Evolutionary conservation across 2,888 invertebrate genomes (phyloP), one percentile per base, ranked within the genome.

Genomic region (Micoletzkya japonica): DNA sequence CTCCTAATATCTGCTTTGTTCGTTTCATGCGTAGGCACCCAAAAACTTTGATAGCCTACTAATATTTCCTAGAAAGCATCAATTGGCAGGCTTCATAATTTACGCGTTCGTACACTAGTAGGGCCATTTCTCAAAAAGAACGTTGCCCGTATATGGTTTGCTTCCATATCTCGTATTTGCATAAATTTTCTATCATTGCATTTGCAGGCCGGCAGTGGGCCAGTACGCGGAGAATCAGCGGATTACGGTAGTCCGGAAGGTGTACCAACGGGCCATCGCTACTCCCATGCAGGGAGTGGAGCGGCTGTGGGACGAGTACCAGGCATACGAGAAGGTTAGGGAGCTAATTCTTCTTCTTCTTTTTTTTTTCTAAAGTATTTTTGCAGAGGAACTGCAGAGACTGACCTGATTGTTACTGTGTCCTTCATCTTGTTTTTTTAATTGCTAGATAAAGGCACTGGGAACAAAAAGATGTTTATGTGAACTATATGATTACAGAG

Each of bases 211-310:
- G 78, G 98, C 97, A 0, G 92, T 95, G 0, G 98, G 98, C 0
- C 95, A 95, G 0, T 99, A 98, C 87, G 98, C 98, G 0, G 98
- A 99, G 88, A 98, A 98, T 87, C 98, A 99, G 88, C 93, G 95
- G 87, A 98, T 98, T 73, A 94, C 95, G 24, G 98, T 97, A 1
- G 95, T 99, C 2, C 90, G 98, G 58, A 94, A 96, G 50, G 92
- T 94, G 0, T 99, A 95, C 86, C 98, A 98, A 87, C 90, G 94
- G 72, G 96, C 95, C 0, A 93, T 96, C 0, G 91, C 94, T 34
- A 98, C 94, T 64, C 98, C 98, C 0, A 95, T 99, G 89, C 91
- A 94, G 57, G 95, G 95, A 72, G 94, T 98, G 85, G 98, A 99
- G 86, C 91, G 92, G 0, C 88, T 99, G 28, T 90, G 89, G 89